These are phyloP conservation scores for Xenentodon cancila DNA, from an alignment of 2,797 vertebrate species.

Conservation along the genomic window DNA sequence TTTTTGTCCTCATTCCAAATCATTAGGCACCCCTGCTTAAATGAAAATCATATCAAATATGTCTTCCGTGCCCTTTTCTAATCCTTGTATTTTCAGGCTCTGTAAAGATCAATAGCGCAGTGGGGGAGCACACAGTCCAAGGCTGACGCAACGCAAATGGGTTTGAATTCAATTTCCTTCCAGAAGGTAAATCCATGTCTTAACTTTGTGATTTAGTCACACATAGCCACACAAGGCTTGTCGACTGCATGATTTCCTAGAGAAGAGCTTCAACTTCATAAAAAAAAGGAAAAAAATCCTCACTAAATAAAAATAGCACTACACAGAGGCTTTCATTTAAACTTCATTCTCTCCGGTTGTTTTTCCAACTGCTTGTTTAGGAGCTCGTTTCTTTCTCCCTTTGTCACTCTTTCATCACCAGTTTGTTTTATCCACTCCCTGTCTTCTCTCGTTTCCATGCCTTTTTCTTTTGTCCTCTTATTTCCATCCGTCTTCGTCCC, in stretches of 20 bases:
- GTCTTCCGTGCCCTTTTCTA: slow-evolving; percentile 19
- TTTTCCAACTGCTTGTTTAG: slow-evolving; percentile 3
- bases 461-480: not conserved
- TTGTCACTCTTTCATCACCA: slow-evolving; percentile 27
- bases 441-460: too few relatives aligned
- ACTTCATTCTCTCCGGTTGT: slow-evolving; percentile 22
- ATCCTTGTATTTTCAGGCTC: slow-evolving; percentile 23
- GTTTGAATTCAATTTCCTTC: slow-evolving; percentile 47
- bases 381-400: slow-evolving; percentile 19
- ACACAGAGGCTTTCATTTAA: slow-evolving; percentile 18
- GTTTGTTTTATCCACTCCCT: slow-evolving; percentile 23
- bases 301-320: slow-evolving; percentile 25
- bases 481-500: slow-evolving; percentile 28
- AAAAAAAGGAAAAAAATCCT: not conserved
- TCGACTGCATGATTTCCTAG: slow-evolving; percentile 44
- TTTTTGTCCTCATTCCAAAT: slow-evolving; percentile 13
- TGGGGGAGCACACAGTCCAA: slow-evolving; percentile 14
- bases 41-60: slow-evolving; percentile 33
- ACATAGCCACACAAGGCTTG: slow-evolving; percentile 18
- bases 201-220: slow-evolving; percentile 48
- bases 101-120: slow-evolving; percentile 49
- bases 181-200: slow-evolving; percentile 47
- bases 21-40: slow-evolving; percentile 20
- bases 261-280: slow-evolving; percentile 14
- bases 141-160: slow-evolving; percentile 50